Percentiles rank a stretch among this genome's conserved stretches.
Conservation (phyloP, 2,113 vertebrate species). For the Octodon degus region DNA sequence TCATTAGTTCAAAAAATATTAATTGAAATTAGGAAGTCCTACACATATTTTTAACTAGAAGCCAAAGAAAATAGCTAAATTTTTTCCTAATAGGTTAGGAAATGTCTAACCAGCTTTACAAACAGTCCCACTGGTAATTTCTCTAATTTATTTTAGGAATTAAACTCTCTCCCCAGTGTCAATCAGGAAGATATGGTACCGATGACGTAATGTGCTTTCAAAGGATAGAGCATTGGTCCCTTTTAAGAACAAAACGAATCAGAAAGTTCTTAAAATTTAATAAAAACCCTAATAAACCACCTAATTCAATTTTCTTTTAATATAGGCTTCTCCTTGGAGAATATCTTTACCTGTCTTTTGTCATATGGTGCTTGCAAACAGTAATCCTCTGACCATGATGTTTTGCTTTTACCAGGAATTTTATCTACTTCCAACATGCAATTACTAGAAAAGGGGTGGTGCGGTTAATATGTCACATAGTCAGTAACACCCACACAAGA, state of each 20-base stretch:
- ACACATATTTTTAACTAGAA: constrained; percentile 45
- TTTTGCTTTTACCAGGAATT: constrained; percentile 63
- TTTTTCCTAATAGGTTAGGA: constrained; percentile 44
- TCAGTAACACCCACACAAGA: neutral
- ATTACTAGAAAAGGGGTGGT: constrained; percentile 52
- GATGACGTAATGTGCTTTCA: constrained; percentile 60
- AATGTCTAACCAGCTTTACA: constrained; percentile 53
- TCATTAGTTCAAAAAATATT: constrained; percentile 54
- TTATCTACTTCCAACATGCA: constrained; percentile 30
- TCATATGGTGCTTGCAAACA: constrained; percentile 45
- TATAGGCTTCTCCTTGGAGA: neutral
- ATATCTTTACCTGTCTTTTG: constrained; percentile 31
- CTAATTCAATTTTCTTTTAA: constrained; percentile 62
- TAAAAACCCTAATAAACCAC: constrained; percentile 51
- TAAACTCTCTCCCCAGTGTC: constrained; percentile 69
- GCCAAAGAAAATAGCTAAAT: constrained; percentile 53
- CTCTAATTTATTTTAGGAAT: constrained; percentile 68
- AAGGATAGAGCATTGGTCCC: neutral
- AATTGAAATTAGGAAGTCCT: neutral
- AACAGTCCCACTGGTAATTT: constrained; percentile 53
- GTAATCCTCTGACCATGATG: neutral
- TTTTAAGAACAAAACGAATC: constrained; percentile 34
- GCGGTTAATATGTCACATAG: constrained; percentile 11
- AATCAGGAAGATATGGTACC: constrained; percentile 47
- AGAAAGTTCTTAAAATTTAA: constrained; percentile 70